Evolutionary conservation across 2,797 vertebrate genomes (phyloP).

Genomic region (Todus mexicanus): DNA sequence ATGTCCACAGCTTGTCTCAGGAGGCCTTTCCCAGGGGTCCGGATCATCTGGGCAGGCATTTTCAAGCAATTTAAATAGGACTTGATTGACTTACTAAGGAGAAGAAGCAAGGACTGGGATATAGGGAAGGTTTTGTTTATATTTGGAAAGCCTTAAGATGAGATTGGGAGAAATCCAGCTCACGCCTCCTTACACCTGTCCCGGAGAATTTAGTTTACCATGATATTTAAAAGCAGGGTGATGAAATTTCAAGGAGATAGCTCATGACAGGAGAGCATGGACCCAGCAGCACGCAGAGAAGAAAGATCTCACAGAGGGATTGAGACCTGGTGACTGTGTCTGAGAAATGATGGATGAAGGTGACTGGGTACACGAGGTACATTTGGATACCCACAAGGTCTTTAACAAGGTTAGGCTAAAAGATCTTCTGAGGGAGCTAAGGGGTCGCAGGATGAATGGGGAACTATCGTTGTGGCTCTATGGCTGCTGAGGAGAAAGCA

Average conservation of each 20-base stretch:
- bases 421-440: background rate
- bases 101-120: background rate
- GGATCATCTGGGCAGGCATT: background rate
- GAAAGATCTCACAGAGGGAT: background rate
- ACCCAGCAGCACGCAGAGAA: background rate
- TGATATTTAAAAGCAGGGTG: background rate
- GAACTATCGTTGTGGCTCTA: background rate
- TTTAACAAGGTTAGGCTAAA: background rate
- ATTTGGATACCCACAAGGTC: background rate
- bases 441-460: background rate
- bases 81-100: background rate
- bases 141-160: background rate
- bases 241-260: background rate
- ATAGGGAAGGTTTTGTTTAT: background rate
- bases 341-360: background rate
- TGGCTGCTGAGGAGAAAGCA: background rate
- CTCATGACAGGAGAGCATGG: background rate
- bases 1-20: background rate
- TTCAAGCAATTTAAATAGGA: background rate
- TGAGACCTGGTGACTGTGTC: background rate
- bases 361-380: background rate
- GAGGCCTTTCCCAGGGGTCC: background rate
- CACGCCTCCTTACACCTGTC: background rate
- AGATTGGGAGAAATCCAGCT: background rate
- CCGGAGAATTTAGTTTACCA: background rate